Percentiles rank a stretch among this genome's conserved stretches.
Conservation (phyloP, 2,888 invertebrate species). For the Amaurobius ferox region DNA sequence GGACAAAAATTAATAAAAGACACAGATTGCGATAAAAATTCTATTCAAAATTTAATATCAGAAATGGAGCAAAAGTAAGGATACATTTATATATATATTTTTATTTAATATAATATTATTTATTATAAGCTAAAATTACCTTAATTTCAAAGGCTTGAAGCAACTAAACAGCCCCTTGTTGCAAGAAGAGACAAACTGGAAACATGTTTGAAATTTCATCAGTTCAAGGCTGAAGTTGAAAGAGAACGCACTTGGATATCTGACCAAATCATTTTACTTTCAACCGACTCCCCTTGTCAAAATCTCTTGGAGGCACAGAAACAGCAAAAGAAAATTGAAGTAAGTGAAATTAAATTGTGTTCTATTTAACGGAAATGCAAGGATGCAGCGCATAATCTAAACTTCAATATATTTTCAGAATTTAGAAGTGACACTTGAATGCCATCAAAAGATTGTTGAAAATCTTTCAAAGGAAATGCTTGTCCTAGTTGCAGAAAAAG, state of each 20-base stretch:
- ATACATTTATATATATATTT: slow-evolving; percentile 87
- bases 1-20: slow-evolving; percentile 89
- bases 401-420: no score
- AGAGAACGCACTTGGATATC: slow-evolving; percentile 96
- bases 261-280: slow-evolving; percentile 89
- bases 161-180: slow-evolving; percentile 75
- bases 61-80: slow-evolving; percentile 42
- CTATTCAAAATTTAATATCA: background rate
- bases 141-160: slow-evolving; percentile 21
- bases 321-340: slow-evolving; percentile 92
- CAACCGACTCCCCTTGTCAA: slow-evolving; percentile 84
- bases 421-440: slow-evolving; percentile 90
- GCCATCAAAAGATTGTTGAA: slow-evolving; percentile 89
- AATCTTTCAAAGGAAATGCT: slow-evolving; percentile 88
- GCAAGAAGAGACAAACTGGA: slow-evolving; percentile 86
- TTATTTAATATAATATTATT: slow-evolving; percentile 83
- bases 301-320: slow-evolving; percentile 95
- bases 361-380: no score
- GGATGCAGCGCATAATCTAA: no score
- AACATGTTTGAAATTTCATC: slow-evolving; percentile 90
- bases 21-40: slow-evolving; percentile 91
- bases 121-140: background rate
- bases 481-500: slow-evolving; percentile 84
- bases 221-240: slow-evolving; percentile 94
- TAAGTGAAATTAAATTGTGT: slow-evolving; percentile 8